Conservation (phyloP, 2,888 invertebrate species). For the Serrognathus titanus region DNA sequence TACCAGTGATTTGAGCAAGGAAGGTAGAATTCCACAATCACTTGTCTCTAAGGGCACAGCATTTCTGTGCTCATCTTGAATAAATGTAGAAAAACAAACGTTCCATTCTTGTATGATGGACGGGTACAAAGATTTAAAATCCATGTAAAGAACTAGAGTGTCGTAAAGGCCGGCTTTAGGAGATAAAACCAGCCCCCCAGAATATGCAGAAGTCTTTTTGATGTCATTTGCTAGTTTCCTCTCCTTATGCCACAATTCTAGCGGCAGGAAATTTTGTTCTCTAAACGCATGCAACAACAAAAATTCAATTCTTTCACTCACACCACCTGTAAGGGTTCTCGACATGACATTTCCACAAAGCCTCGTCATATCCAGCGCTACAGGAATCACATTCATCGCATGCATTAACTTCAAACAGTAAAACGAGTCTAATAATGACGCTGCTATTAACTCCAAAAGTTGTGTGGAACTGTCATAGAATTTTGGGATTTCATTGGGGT, state of each 20-base stretch:
- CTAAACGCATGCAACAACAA: conserved; percentile 93
- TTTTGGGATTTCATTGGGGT: conserved; percentile 65
- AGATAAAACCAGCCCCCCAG: conserved; percentile 87
- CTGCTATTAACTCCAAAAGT: conserved; percentile 67
- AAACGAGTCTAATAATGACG: conserved; percentile 75
- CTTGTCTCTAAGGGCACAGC: not conserved
- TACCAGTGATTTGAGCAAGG: too few relatives aligned
- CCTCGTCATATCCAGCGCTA: conserved; percentile 93
- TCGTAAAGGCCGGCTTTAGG: conserved; percentile 98
- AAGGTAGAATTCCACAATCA: too few relatives aligned
- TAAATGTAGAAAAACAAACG: conserved; percentile 90
- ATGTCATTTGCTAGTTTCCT: too few relatives aligned
- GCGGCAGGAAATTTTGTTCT: conserved; percentile 87
- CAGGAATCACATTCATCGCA: conserved; percentile 87
- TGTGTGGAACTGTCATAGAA: conserved; percentile 64
- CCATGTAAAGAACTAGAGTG: conserved; percentile 90
- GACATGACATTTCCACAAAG: conserved; percentile 91
- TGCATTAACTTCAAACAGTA: conserved; percentile 83
- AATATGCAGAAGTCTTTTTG: conserved; percentile 19
- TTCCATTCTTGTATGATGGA: conserved; percentile 99
- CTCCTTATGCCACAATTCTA: conserved; percentile 63
- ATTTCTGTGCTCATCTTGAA: not conserved
- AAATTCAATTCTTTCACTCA: conserved; percentile 96
- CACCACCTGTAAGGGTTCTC: conserved; percentile 88
- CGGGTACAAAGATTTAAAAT: conserved; percentile 98